Base-by-base conservation (phyloP, 2,888 invertebrate genomes). In the Leptinotarsa tumamoca region DNA sequence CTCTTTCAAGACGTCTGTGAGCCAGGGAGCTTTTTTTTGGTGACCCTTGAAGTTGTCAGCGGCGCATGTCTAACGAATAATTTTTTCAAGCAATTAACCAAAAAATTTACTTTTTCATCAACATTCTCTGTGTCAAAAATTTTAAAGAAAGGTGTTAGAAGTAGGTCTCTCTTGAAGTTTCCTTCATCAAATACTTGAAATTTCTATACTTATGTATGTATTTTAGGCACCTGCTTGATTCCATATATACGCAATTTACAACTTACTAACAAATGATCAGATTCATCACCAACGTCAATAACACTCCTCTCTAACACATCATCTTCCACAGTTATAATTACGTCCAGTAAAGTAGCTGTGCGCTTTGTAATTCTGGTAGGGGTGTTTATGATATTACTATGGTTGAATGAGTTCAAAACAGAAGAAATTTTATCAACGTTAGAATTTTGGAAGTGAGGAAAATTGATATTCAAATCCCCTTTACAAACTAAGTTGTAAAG, bases 381-480 rank as follows among this genome's bases (percentile, higher is more conserved):
- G 23, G 23, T 58, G 23, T 21, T 17, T 21, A 23, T 58, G 10
- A 58, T 58, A 15, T 58, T 5, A 21, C 7, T 23, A 10, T 4
- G 7, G 5, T 18, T 15, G 21, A 58, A 58, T 3, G 21, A 58
- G 10, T 58, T 23, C 1, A 58, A 17, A 23, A 21, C 3, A 58
- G 58, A 58, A 13, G 1, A 23, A 7, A 56, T 2, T 23, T 58
- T 58, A 13, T 23, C 10, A 2, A 58, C 23, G 21, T 10, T 58
- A 21, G 15, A 10, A 5, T 58, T 58, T 23, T 58, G 10, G 15
- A 15, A 58, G 10, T 58, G 27, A 58, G 27, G 21, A 17, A 58
- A 58, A 23, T 58, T 58, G 10, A 58, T 58, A 58, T 58, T 58
- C 23, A 58, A 58, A 21, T 58, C 58, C 7, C 58, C 21, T 13